phyloP scores from a whole-genome alignment of 2,797 vertebrate genomes.

The Emys orbicularis region DNA sequence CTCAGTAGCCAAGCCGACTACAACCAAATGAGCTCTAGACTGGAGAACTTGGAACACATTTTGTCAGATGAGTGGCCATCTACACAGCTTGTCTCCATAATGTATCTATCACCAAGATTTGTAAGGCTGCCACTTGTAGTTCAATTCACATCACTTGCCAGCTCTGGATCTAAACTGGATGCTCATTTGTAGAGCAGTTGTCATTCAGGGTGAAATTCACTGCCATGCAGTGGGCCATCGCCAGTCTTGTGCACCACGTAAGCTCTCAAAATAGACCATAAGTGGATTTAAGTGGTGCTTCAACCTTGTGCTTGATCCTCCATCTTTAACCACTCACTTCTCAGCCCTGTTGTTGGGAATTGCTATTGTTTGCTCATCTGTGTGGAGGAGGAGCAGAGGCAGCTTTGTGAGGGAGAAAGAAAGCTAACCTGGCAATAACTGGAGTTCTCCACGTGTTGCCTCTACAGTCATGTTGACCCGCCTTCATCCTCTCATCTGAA shows the following conservation, averaged over 20 bases:
- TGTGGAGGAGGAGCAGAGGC: not conserved
- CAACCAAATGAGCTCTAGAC: not conserved
- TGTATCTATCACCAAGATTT: not conserved
- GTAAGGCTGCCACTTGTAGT: not conserved
- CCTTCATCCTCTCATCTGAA: rapidly evolving
- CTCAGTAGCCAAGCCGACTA: not conserved
- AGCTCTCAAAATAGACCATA: not conserved
- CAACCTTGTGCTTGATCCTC: not conserved
- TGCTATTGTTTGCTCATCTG: not conserved
- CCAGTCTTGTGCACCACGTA: not conserved
- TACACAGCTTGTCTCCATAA: not conserved
- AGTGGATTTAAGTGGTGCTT: not conserved
- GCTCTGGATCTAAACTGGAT: not conserved
- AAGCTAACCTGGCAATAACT: not conserved
- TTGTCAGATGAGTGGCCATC: not conserved
- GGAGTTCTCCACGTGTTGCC: not conserved
- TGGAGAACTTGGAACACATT: not conserved
- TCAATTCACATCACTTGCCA: not conserved
- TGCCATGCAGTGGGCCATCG: not conserved
- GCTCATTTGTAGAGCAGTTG: not conserved
- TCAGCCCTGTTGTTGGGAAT: not conserved
- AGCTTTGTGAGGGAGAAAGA: not conserved
- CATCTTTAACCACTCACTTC: not conserved
- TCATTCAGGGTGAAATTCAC: not conserved
- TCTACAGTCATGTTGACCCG: not conserved